Percentiles rank a stretch among this genome's conserved stretches.
phyloP scores from a whole-genome alignment of 2,797 vertebrate genomes.

The Halcyon badia region DNA sequence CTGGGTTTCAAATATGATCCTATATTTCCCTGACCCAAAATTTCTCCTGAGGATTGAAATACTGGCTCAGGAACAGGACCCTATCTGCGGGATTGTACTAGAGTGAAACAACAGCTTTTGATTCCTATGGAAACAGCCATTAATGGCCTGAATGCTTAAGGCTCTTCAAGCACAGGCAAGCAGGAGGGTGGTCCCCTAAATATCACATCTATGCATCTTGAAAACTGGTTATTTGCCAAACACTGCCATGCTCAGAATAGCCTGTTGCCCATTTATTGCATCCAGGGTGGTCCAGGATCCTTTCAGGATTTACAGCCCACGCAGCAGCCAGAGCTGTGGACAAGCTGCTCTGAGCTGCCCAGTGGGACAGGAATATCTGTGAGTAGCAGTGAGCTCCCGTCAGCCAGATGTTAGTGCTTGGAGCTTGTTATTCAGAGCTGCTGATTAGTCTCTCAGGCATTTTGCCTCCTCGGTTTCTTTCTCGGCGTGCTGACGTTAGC shows the following conservation, averaged over 20 bases:
- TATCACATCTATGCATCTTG: not conserved
- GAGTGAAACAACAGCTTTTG: not conserved
- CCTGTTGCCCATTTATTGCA: not conserved
- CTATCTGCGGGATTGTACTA: not conserved
- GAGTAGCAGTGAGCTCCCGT: not conserved
- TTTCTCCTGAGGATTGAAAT: not conserved
- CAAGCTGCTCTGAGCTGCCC: constrained; percentile 27
- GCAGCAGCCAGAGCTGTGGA: not conserved
- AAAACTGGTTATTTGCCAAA: not conserved
- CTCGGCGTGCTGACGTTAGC: not conserved
- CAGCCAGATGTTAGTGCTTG: constrained; percentile 47
- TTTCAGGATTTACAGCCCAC: not conserved
- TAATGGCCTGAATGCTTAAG: fast-evolving
- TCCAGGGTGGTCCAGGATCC: not conserved
- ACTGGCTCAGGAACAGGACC: not conserved
- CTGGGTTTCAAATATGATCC: not conserved
- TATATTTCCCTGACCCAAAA: not conserved
- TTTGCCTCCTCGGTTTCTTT: not conserved
- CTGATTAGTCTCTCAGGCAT: constrained; percentile 5
- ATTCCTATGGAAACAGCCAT: not conserved
- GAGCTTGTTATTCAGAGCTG: not conserved
- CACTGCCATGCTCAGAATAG: not conserved
- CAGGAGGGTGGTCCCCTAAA: not conserved
- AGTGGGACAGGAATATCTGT: not conserved
- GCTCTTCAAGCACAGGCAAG: not conserved